Conservation (phyloP, 2,113 vertebrate genomes). For the Mobula birostris region DNA sequence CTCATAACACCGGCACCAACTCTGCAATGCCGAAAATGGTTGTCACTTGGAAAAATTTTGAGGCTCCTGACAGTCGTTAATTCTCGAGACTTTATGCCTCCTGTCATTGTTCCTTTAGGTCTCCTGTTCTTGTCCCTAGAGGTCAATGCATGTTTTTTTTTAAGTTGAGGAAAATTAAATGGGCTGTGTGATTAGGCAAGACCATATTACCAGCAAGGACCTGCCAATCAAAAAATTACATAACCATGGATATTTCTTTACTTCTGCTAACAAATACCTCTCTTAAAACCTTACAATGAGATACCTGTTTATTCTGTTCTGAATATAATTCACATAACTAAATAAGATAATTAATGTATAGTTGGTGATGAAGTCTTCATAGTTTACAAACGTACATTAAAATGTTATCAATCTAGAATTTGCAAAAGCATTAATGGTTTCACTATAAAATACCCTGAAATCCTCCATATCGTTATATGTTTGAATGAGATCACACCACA, state of each 20-base stretch:
- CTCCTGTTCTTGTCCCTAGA: no score
- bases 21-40: not conserved
- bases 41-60: slow-evolving; percentile 15
- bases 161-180: not conserved
- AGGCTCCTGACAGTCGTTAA: not conserved
- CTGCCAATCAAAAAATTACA: slow-evolving; percentile 26
- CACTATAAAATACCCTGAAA: no score
- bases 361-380: not conserved
- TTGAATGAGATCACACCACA: no score
- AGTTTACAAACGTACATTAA: not conserved
- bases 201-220: not conserved
- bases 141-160: not conserved
- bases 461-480: no score
- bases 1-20: not conserved
- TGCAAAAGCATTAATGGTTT: no score
- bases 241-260: not conserved
- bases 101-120: not conserved
- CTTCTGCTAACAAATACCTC: not conserved
- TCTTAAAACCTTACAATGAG: not conserved
- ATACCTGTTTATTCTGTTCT: no score
- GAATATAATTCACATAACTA: not conserved
- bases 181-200: not conserved
- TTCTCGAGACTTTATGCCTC: not conserved
- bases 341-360: not conserved
- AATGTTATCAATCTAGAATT: no score